Evolutionary conservation across 2,888 invertebrate species (phyloP), one percentile per base, ranked within the genome.

Genomic region (Sinohyriopsis cumingii): DNA sequence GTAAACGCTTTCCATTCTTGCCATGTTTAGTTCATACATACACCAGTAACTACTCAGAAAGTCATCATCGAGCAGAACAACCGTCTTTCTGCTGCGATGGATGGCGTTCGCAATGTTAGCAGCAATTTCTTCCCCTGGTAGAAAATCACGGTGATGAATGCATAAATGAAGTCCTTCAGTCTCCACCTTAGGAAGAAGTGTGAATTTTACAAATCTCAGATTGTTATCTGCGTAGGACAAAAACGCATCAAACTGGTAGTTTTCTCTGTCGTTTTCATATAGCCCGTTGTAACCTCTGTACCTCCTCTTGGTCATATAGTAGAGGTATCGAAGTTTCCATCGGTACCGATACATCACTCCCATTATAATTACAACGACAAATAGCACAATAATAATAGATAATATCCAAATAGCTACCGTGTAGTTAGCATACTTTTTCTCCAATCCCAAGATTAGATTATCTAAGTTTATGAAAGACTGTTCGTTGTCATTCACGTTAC

Each of bases 1-100:
- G 59, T 72, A 75, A 15, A 75, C 71, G 62, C 75, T 75, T 59
- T 80, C 80, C 76, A 76, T 73, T 24, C 72, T 59, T 0, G 82
- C 80, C 69, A 78, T 78, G 33, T 78, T 68, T 25, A 82, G 76
- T 69, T 84, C 84, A 61, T 78, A 80, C 64, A 78, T 69, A 72
- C 82, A 82, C 73, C 74, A 81, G 20, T 75, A 65, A 57, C 79
- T 80, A 15, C 69, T 24, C 12, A 80, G 53, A 63, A 77, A 84
- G 22, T 33, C 25, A 15, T 63, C 60, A 9, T 79, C 69, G 19
- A 84, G 54, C 25, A 84, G 20, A 24, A 77, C 73, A 3, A 82
- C 60, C 1, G 78, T 81, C 60, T 78, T 77, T 63, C 71, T 75
- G 66, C 84, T 84, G n/a, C 60, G 67, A 53, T 73, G 54, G 12